Base-by-base conservation (phyloP, 2,113 vertebrate species). In the Peromyscus leucopus region DNA sequence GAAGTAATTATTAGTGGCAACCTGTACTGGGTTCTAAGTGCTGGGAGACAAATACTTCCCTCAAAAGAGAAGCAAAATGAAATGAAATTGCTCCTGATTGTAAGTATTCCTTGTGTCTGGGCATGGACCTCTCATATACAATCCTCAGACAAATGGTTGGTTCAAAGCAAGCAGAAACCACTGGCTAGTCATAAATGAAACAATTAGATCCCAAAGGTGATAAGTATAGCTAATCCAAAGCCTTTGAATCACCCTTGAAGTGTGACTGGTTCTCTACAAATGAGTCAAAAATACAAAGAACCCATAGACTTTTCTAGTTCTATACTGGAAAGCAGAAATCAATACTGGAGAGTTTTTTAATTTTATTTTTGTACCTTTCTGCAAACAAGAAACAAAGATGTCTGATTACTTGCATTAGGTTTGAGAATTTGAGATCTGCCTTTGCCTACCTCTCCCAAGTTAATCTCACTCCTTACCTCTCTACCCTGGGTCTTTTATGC, bases 21-120 rank as follows among this genome's bases (percentile, higher is more conserved):
- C 3, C 91, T 97, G 76, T 33, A 80, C 94, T 96, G 24, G 36
- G 74, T 97, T 96, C 71, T 93, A n/a, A 97, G 76, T 48, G 59
- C 89, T 51, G 7, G 82, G 76, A 96, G 78, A 22, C 69, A 95
- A 92, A 67, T 84, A 31, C 78, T 90, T 97, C 93, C 85, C 86
- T 22, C 31, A 57, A 91, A 85, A 36, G 71, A 96, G 61, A 84
- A 97, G 61, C 51, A 89, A 97, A 97, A 83, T 69, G 33, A 97
- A 95, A 97, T 94, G 91, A 90, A 94, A 96, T 61, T 71, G 42
- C 55, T 95, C 17, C 19, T 46, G 46, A 13, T 95, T 89, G 33
- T 16, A 96, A 86, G 33, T 67, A 87, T 94, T 80, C 42, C 91
- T 92, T 93, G 28, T 87, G 85, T 39, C 28, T 96, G 72, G 8